Evolutionary conservation across 2,888 invertebrate genomes (phyloP).

Genomic region (Cryptophagus acutangulus): DNA sequence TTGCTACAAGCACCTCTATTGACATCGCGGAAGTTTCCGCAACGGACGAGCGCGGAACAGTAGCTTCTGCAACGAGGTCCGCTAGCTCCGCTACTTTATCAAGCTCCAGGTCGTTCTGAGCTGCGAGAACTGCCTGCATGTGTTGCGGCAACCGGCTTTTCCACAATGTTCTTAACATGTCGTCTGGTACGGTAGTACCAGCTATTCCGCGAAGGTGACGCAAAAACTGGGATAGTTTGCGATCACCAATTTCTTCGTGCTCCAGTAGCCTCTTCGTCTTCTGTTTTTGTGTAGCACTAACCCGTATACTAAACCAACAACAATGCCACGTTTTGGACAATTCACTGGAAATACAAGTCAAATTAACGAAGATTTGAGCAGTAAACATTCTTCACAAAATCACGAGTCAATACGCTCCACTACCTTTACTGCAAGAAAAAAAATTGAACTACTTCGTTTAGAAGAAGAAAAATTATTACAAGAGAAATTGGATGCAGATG

Average conservation of each 20-base stretch:
- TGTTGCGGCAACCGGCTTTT: conserved; percentile 15
- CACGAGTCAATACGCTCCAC: conserved; percentile 20
- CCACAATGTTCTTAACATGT: conserved; percentile 22
- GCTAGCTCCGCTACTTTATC: conserved; percentile 19
- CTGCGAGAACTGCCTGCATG: conserved; percentile 20
- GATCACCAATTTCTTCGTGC: conserved; percentile 14
- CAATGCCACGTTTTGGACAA: conserved; percentile 29
- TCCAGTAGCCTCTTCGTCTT: conserved; percentile 15
- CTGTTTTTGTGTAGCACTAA: conserved; percentile 11
- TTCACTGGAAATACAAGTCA: too few species aligned
- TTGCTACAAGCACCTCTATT: neutral
- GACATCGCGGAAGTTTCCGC: neutral
- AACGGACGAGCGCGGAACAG: neutral
- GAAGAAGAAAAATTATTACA: too few species aligned
- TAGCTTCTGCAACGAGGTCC: conserved; percentile 6
- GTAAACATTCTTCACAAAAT: conserved; percentile 23
- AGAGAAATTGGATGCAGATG: too few species aligned
- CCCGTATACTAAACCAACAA: conserved; percentile 24
- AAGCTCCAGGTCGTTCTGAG: conserved; percentile 13
- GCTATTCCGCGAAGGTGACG: conserved; percentile 24
- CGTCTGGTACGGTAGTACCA: conserved; percentile 19
- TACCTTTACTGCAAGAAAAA: conserved; percentile 28
- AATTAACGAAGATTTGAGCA: too few species aligned
- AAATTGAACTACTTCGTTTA: conserved; percentile 16
- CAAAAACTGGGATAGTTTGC: conserved; percentile 31